Evolutionary conservation across 2,888 invertebrate species (phyloP).

Genomic region (Mesochorus sp.): DNA sequence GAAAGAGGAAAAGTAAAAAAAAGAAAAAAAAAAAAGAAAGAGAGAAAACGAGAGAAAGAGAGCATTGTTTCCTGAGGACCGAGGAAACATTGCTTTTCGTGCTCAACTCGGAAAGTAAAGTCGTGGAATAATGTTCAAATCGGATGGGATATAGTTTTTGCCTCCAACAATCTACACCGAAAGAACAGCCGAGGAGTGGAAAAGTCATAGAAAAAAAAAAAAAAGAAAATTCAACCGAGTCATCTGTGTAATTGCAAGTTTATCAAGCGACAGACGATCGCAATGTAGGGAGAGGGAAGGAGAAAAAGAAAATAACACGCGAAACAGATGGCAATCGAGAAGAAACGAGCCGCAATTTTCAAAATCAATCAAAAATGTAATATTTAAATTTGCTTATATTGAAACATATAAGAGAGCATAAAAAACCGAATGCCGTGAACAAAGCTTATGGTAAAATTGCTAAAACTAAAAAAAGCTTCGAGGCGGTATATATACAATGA

Average conservation of each 20-base stretch:
- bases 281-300: not conserved
- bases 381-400: too few species aligned
- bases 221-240: not conserved
- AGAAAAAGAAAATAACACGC: not conserved
- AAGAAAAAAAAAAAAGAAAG: not conserved
- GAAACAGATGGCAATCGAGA: too few species aligned
- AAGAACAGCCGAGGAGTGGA: not conserved
- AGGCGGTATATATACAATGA: too few species aligned
- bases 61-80: constrained; percentile 14
- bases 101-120: constrained; percentile 1
- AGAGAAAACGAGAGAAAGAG: not conserved
- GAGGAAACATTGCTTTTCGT: not conserved
- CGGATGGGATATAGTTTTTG: not conserved
- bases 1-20: not conserved
- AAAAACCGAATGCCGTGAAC: too few species aligned
- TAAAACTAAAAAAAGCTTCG: too few species aligned
- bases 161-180: not conserved
- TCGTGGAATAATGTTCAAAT: not conserved
- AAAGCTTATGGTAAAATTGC: too few species aligned
- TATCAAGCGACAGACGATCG: not conserved
- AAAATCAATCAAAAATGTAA: too few species aligned
- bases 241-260: constrained; percentile 6
- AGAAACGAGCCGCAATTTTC: too few species aligned
- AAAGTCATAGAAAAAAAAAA: constrained; percentile 23
- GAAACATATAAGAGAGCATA: too few species aligned